These are phyloP conservation scores for Nyctereutes procyonoides DNA, from an alignment of 2,113 vertebrate genomes.

Conservation along the genomic window DNA sequence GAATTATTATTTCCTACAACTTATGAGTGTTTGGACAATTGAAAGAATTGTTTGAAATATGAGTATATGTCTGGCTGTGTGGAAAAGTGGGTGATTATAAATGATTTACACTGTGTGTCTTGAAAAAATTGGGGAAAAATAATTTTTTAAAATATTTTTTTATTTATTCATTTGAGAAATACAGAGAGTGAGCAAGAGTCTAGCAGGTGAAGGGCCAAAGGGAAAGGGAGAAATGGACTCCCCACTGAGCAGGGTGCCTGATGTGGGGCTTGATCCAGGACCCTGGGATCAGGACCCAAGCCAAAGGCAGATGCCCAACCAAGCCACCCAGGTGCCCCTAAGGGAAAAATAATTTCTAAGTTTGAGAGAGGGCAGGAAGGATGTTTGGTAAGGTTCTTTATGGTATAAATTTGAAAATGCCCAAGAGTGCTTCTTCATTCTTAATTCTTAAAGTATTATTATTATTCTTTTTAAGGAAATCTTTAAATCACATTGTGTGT, in stretches of 20 bases:
- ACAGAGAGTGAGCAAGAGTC: too few species aligned
- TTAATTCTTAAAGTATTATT: background rate
- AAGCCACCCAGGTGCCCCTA: too few species aligned
- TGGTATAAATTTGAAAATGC: background rate
- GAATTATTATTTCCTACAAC: slow-evolving; percentile 61
- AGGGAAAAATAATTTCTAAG: background rate
- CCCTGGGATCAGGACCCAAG: too few species aligned
- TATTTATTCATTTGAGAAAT: too few species aligned
- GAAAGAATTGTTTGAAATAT: slow-evolving; percentile 12
- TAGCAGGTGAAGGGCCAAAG: too few species aligned
- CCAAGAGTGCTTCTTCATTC: background rate
- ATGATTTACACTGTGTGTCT: background rate
- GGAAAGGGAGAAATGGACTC: too few species aligned
- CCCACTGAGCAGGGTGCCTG: too few species aligned
- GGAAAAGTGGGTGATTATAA: background rate
- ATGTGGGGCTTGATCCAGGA: too few species aligned
- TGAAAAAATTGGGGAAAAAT: background rate
- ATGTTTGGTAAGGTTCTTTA: background rate
- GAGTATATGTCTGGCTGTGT: background rate
- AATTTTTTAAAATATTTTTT: background rate
- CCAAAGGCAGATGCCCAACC: too few species aligned
- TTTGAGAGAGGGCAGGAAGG: background rate
- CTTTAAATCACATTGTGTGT: too few species aligned
- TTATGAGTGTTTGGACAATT: slow-evolving; percentile 45
- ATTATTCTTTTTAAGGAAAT: background rate